Evolutionary conservation across 2,797 vertebrate species (phyloP).

Genomic region (Urophycis tenuis): DNA sequence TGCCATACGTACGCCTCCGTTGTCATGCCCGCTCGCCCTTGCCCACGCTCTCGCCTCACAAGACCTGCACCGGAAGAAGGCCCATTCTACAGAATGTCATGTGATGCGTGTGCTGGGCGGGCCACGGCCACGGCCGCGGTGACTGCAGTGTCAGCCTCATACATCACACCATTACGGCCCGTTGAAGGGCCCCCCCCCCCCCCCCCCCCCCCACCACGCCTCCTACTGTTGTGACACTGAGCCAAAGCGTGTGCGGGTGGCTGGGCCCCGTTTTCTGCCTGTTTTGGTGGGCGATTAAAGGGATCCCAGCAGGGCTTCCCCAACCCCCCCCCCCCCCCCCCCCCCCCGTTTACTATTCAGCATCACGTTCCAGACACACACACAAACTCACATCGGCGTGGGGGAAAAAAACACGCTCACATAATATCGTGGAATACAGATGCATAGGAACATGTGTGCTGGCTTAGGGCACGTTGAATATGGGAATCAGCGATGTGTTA

Average conservation of each 20-base stretch:
- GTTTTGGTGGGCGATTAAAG: not conserved
- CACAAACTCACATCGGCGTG: not conserved
- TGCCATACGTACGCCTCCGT: not conserved
- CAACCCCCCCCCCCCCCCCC: too few species aligned
- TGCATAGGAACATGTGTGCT: not conserved
- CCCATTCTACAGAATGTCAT: conserved; percentile 9
- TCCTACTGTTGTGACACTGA: conserved; percentile 22
- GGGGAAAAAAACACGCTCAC: not conserved
- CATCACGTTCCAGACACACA: not conserved
- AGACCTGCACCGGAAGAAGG: not conserved
- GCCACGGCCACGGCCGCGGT: conserved; percentile 18
- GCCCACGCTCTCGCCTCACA: too few species aligned
- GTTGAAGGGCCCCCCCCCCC: too few species aligned
- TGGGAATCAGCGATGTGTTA: not conserved
- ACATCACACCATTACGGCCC: conserved; percentile 13
- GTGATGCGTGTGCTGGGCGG: not conserved
- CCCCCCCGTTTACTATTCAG: not conserved
- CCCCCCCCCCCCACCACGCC: conserved; percentile 16
- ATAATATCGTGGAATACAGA: not conserved
- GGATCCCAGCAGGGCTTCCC: not conserved
- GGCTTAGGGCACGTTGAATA: not conserved
- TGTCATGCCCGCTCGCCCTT: not conserved
- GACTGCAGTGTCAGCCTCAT: conserved; percentile 1
- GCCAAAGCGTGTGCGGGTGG: not conserved
- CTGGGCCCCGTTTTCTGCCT: not conserved